Percentiles rank a stretch among this genome's conserved stretches.
Conservation (phyloP, 2,888 invertebrate genomes). For the Drosophila paranaensis region DNA sequence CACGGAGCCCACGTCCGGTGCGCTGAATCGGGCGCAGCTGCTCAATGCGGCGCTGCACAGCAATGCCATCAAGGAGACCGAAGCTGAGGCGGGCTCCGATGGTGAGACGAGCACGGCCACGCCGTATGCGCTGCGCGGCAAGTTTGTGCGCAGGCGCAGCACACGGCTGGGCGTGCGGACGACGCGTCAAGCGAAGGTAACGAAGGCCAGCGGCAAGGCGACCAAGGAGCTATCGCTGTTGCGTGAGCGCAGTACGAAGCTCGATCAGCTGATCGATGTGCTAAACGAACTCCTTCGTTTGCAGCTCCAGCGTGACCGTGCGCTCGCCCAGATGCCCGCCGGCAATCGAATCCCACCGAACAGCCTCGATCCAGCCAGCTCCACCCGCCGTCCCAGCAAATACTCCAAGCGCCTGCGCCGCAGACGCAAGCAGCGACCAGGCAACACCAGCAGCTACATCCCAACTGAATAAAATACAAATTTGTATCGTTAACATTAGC, state of each 20-base stretch:
- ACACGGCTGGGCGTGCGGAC: slow-evolving; percentile 38
- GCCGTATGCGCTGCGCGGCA: slow-evolving; percentile 75
- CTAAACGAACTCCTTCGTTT: slow-evolving; percentile 70
- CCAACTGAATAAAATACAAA: background rate
- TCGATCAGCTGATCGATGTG: slow-evolving; percentile 75
- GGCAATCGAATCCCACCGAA: background rate
- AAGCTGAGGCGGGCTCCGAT: slow-evolving; percentile 6
- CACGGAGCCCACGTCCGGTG: slow-evolving; percentile 19
- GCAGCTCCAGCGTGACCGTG: slow-evolving; percentile 50
- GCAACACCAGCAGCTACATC: background rate
- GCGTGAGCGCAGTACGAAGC: slow-evolving; percentile 56
- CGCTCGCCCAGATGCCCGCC: background rate
- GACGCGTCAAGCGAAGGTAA: slow-evolving; percentile 50
- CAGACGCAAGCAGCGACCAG: slow-evolving; percentile 37
- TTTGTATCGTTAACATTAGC: slow-evolving; percentile 2
- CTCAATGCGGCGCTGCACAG: slow-evolving; percentile 31
- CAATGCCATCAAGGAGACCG: slow-evolving; percentile 10
- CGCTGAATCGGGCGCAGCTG: slow-evolving; percentile 22
- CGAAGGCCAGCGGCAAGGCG: slow-evolving; percentile 6
- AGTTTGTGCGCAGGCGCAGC: slow-evolving; percentile 67
- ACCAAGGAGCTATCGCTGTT: slow-evolving; percentile 13
- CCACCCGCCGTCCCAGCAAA: slow-evolving; percentile 17
- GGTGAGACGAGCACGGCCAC: slow-evolving; percentile 35
- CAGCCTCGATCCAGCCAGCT: background rate
- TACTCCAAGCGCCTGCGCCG: slow-evolving; percentile 36